phyloP scores from a whole-genome alignment of 2,113 vertebrate species.

The Anolis sagrei region DNA sequence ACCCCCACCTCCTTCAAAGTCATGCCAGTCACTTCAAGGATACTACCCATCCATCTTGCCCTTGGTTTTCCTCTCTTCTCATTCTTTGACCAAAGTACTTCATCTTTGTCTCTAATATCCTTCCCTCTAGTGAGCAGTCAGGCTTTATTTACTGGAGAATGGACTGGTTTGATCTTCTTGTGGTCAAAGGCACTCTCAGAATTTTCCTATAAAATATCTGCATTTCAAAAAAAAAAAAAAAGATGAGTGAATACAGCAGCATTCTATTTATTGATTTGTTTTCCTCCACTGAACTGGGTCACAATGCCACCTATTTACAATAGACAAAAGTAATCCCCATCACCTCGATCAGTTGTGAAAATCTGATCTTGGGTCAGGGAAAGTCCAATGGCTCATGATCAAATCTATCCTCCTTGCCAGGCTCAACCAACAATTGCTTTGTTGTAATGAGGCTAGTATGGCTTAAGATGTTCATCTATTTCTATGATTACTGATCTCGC shows the following conservation, averaged over 20 bases:
- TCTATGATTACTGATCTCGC: conserved; percentile 52
- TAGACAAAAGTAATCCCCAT: not conserved
- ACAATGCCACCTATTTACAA: conserved; percentile 14
- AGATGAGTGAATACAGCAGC: conserved; percentile 7
- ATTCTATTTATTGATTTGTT: not conserved
- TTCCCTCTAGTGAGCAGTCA: no score
- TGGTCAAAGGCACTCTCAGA: no score
- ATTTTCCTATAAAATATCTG: not conserved
- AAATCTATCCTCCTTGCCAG: conserved; percentile 24
- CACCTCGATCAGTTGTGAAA: conserved; percentile 12
- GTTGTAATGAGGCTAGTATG: conserved; percentile 21
- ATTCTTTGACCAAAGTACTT: no score
- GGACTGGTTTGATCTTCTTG: no score
- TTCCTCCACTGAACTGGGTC: rapidly evolving
- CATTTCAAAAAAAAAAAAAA: not conserved
- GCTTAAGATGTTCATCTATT: conserved; percentile 50
- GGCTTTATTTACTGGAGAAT: no score
- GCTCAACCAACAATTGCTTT: conserved; percentile 36
- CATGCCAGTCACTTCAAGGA: no score
- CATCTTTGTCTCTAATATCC: no score
- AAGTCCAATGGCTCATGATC: conserved; percentile 8
- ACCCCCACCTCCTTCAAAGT: no score
- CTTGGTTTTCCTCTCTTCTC: no score
- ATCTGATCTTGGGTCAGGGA: conserved; percentile 24
- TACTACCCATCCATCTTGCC: no score